These are phyloP conservation scores for Arbacia lixula DNA, from an alignment of 53 echinoderm and acorn worm species.

Conservation along the genomic window DNA sequence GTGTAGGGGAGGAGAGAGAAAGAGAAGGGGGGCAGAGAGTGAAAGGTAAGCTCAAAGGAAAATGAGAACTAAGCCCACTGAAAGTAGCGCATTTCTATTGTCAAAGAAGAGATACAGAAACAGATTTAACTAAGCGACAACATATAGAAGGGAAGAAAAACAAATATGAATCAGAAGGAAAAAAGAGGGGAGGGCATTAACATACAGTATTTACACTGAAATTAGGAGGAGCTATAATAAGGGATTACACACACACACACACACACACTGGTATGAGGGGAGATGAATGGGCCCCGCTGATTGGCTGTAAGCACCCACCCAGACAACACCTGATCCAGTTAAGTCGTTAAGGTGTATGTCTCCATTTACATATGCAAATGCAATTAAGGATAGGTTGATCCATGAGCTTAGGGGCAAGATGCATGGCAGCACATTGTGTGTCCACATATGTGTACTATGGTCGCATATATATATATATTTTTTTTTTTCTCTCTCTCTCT, in stretches of 20 bases:
- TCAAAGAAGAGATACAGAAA: slow-evolving; percentile 32
- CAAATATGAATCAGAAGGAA: background rate
- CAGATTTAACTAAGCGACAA: background rate
- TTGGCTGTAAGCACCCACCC: background rate
- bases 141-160: background rate
- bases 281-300: background rate
- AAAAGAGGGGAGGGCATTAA: background rate
- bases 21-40: slow-evolving; percentile 19
- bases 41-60: too few species aligned
- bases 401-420: background rate
- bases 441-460: background rate
- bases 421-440: slow-evolving; percentile 2
- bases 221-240: slow-evolving; percentile 23
- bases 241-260: slow-evolving; percentile 16
- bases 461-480: too few species aligned
- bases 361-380: slow-evolving; percentile 58
- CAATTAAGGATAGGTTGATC: slow-evolving; percentile 35
- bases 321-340: slow-evolving; percentile 8
- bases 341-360: slow-evolving; percentile 10
- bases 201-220: slow-evolving; percentile 8
- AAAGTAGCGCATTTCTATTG: background rate
- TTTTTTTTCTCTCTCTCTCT: too few species aligned
- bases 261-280: background rate
- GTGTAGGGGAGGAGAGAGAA: background rate
- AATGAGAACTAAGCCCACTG: too few species aligned